Evolutionary conservation across 2,113 vertebrate species (phyloP).

Genomic region (Acinonyx jubatus): DNA sequence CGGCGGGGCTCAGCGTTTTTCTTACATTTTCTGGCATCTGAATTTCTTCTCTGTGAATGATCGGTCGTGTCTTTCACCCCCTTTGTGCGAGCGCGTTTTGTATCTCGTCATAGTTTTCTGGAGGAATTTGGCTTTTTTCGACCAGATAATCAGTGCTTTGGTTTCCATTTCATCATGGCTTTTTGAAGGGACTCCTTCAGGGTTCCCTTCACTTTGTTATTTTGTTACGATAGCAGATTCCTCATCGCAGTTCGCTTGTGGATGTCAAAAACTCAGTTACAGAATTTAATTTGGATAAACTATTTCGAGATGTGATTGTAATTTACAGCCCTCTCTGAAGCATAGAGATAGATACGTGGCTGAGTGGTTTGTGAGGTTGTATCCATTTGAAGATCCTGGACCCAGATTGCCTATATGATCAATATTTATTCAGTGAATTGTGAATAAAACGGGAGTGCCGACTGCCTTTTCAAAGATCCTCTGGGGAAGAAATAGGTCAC

Average conservation of each 20-base stretch:
- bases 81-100: neutral
- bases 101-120: neutral
- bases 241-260: neutral
- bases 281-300: neutral
- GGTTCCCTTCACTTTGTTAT: neutral
- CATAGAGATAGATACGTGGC: neutral
- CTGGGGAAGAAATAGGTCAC: neutral
- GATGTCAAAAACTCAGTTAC: neutral
- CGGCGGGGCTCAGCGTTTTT: neutral
- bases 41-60: neutral
- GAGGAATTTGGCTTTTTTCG: neutral
- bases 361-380: neutral
- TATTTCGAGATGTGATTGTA: neutral
- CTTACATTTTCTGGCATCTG: neutral
- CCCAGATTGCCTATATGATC: slow-evolving; percentile 29
- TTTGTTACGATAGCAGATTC: neutral
- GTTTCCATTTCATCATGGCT: neutral
- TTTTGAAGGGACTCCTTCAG: neutral
- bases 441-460: slow-evolving; percentile 12
- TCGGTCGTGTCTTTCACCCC: neutral
- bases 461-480: neutral
- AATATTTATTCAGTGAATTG: slow-evolving; percentile 47
- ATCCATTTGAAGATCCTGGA: neutral
- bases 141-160: neutral
- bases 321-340: neutral